Evolutionary conservation across 2,797 vertebrate genomes (phyloP), one percentile per base, ranked within the genome.

Genomic region (Momotus momota): DNA sequence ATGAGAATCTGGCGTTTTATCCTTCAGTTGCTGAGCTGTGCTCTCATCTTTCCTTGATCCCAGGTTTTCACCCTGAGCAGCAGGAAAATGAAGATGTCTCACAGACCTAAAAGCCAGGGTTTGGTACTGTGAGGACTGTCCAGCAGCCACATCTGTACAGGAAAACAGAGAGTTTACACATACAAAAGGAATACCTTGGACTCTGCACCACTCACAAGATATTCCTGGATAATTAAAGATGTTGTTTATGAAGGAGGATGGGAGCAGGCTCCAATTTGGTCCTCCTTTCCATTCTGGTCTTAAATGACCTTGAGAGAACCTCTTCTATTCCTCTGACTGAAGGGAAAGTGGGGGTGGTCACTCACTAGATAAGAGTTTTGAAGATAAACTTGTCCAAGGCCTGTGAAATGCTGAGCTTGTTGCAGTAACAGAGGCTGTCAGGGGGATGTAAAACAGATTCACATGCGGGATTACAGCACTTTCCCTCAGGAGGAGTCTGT

Each of bases 121-220:
- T 71, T 86, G 77, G 27, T 18, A 21, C 27, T 18, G 45, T 79
- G 61, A 81, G 40, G 64, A 16, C 31, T 66, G 48, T 16, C 40
- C 48, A 54, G 43, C 0, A 2, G 19, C n/a, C 33, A 38, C 14
- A 20, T 33, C 52, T 72, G 19, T 48, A 12, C 0, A 0, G 29
- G 54, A 49, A 81, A 94, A 41, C 4, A 27, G 25, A 61, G 27
- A 73, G 29, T 60, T 80, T 33, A 45, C 0, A 0, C 17, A 27
- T 38, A 40, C 18, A 31, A 40, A 77, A 62, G 27, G 19, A 12
- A 64, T 25, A n/a, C 46, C 51, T 67, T 57, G 71, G 40, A 46
- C 23, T 82, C 75, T 38, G 23, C 33, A 46, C 16, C 0, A 2
- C 33, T 75, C 60, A 23, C 14, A 27, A 52, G 26, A 31, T 27